Evolutionary conservation across 2,113 vertebrate species (phyloP).

Genomic region (Nothoprocta pentlandii): DNA sequence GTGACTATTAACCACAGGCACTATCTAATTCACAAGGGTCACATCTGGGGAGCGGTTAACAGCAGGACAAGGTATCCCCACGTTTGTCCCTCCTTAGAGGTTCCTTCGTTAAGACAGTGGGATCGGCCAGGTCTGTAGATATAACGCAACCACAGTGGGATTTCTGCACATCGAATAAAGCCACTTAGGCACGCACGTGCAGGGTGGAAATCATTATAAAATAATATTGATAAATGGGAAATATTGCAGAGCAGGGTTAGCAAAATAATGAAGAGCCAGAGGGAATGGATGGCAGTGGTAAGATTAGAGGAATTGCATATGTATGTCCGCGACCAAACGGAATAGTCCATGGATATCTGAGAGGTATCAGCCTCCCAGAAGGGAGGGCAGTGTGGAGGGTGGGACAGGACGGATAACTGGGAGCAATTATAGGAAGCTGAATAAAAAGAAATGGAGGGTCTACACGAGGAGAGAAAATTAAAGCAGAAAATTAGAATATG

Average conservation of each 20-base stretch:
- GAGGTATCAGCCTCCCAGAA: not conserved
- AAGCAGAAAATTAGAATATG: constrained; percentile 1
- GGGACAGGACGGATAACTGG: not conserved
- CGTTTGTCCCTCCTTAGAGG: not conserved
- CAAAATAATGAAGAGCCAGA: not conserved
- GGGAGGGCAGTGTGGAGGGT: rapidly evolving
- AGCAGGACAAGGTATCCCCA: not conserved
- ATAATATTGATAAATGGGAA: not conserved
- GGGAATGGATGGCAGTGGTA: not conserved
- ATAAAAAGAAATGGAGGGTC: not conserved
- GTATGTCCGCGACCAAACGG: not conserved
- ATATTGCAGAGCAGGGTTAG: not conserved
- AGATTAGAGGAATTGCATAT: constrained; percentile 18
- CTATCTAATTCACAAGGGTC: not conserved
- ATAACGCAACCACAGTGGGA: not conserved
- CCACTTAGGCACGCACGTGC: not conserved
- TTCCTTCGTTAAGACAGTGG: not conserved
- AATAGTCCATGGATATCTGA: not conserved
- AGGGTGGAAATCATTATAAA: not conserved
- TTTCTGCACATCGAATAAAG: rapidly evolving
- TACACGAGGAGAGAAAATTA: not conserved
- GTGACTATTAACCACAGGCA: not conserved
- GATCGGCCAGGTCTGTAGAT: not conserved
- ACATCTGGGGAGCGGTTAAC: not conserved
- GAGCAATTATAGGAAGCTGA: not conserved